Evolutionary conservation across 1,140 invertebrate species (phyloP).

Genomic region (Heterodera carotae): DNA sequence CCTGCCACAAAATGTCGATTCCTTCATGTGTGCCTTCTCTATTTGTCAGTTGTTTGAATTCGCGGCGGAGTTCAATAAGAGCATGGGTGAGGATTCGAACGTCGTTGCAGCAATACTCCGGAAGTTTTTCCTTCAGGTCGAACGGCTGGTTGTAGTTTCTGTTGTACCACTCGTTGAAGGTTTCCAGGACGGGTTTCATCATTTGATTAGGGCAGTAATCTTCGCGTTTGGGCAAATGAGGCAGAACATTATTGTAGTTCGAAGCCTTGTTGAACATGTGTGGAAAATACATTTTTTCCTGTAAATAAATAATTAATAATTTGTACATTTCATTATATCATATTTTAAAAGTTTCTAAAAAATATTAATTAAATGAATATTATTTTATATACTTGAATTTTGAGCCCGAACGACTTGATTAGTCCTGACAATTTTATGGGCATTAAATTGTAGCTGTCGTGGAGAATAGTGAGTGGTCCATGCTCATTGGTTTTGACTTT

Average conservation of each 20-base stretch:
- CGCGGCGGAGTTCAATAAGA: not conserved
- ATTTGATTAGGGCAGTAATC: not conserved
- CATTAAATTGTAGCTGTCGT: too few relatives aligned
- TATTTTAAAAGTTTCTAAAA: too few relatives aligned
- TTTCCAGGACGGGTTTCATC: not conserved
- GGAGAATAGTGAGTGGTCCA: too few relatives aligned
- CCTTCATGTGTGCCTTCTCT: not conserved
- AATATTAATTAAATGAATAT: too few relatives aligned
- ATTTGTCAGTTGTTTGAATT: not conserved
- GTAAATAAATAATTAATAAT: too few relatives aligned
- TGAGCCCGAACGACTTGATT: too few relatives aligned
- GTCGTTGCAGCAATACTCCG: slow-evolving; percentile 6
- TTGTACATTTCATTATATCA: too few relatives aligned
- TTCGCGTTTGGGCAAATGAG: not conserved
- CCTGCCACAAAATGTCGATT: slow-evolving; percentile 5
- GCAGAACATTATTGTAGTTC: not conserved
- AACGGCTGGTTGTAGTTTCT: not conserved
- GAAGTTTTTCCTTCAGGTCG: not conserved
- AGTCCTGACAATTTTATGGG: too few relatives aligned
- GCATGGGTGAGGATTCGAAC: slow-evolving; percentile 5
- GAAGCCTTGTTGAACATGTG: not conserved
- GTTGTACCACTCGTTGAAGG: not conserved
- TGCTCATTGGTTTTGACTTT: not conserved
- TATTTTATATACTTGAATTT: too few relatives aligned
- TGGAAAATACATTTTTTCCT: too few relatives aligned